Conservation (phyloP, 64 coral and sea anemone genomes). For the Acropora tenuis region DNA sequence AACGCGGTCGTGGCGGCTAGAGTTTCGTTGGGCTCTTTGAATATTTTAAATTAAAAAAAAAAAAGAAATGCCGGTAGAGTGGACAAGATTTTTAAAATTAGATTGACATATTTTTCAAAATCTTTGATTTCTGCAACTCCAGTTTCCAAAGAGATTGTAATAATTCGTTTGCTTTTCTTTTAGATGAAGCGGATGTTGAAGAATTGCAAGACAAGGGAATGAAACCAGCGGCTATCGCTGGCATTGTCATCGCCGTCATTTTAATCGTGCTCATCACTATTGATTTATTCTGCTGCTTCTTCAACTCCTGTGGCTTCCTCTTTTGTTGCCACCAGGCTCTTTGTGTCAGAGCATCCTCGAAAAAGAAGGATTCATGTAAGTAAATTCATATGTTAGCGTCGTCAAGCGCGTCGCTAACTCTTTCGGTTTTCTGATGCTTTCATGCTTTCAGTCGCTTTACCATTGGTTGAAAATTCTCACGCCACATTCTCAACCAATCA, state of each 20-base stretch:
- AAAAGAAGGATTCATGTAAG: slow-evolving; percentile 7
- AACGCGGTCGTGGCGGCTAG: too few relatives aligned
- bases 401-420: neutral
- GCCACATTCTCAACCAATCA: neutral
- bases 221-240: slow-evolving; percentile 55
- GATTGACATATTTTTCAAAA: too few relatives aligned
- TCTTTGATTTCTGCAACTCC: too few relatives aligned
- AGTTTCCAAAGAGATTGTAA: too few relatives aligned
- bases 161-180: neutral
- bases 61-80: too few relatives aligned
- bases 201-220: neutral
- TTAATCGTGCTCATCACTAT: slow-evolving; percentile 80
- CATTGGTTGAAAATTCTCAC: neutral
- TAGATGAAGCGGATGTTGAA: neutral
- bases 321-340: slow-evolving; percentile 64
- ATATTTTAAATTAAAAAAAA: too few relatives aligned
- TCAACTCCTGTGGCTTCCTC: slow-evolving; percentile 73
- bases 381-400: neutral
- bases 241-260: slow-evolving; percentile 80
- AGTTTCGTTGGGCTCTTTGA: too few relatives aligned
- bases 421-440: too few relatives aligned
- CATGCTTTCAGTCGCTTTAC: neutral
- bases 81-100: too few relatives aligned
- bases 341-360: slow-evolving; percentile 3
- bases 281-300: slow-evolving; percentile 88